Evolutionary conservation across 2,113 vertebrate genomes (phyloP).

Genomic region (Megaceryle maxima): DNA sequence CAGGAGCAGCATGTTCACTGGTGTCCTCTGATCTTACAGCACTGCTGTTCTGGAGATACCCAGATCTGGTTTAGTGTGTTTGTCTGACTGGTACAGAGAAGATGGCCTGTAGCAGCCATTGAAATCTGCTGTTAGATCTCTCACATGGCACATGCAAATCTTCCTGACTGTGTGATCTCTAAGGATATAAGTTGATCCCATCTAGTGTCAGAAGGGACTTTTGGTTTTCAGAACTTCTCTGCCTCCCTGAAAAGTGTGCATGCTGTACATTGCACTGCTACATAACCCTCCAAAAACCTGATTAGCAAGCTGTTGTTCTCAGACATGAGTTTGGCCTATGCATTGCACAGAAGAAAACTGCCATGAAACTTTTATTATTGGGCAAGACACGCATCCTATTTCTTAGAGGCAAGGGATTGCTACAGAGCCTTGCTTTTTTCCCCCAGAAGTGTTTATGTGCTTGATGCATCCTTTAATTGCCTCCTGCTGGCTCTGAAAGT

Average conservation of each 20-base stretch:
- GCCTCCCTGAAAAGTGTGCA: rapidly evolving
- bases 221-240: background rate
- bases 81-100: background rate
- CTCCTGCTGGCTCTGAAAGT: background rate
- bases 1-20: background rate
- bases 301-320: background rate
- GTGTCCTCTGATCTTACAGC: background rate
- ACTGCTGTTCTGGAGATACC: background rate
- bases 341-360: background rate
- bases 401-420: background rate
- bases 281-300: background rate
- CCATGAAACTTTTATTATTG: background rate
- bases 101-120: background rate
- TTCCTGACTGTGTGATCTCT: background rate
- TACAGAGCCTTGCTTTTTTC: background rate
- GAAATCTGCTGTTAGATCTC: background rate
- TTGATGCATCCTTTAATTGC: background rate
- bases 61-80: background rate
- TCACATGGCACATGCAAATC: rapidly evolving
- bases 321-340: background rate
- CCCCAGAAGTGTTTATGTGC: background rate
- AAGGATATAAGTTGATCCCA: background rate
- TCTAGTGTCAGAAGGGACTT: background rate
- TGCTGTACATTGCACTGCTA: background rate
- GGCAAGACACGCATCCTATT: background rate